Base-by-base conservation (phyloP, 2,113 vertebrate species). In the Vulpes lagopus region DNA sequence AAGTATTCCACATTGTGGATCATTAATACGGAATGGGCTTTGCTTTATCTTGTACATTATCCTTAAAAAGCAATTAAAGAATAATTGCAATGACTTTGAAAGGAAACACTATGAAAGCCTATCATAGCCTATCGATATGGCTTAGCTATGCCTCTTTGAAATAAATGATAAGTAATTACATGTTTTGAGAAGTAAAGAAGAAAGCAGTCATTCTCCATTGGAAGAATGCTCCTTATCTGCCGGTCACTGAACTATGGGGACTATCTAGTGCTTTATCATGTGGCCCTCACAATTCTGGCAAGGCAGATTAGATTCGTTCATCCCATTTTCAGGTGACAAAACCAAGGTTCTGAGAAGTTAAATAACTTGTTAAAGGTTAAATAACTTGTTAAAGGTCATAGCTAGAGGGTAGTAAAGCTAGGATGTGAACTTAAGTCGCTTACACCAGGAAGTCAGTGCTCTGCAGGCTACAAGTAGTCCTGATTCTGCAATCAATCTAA, bases 51-150 rank as follows among this genome's bases (percentile, higher is more conserved):
- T 78, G 57, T 89, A 49, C 69, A 59, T 89, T 88, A 97, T 59
- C 90, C 89, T 81, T 93, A 95, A 95, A 57, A 96, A 96, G 93
- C 96, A 96, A 97, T 89, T 96, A 92, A 83, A 97, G 82, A 89
- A 83, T 32, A 93, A 85, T 5, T 51, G 35, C 38, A 83, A 91
- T 73, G 65, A 62, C 93, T 98, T 49, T 92, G 94, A 94, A 96
- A 86, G 89, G 96, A 97, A 8, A 0, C 27, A 53, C 89, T 95
- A 67, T 19, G 94, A 90, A 85, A 79, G 55, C 38, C 91, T 38
- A 76, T 89, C 93, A 97, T 83, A 82, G 55, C 38, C 91, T 38
- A 76, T 89, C 93, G 97, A 53, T 82, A 96, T 67, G 59, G 89
- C 88, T 95, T 57, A 88, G 30, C 69, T 94, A 78, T 87, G 49